phyloP scores from a whole-genome alignment of 2,113 vertebrate species.

The Aptenodytes patagonicus region DNA sequence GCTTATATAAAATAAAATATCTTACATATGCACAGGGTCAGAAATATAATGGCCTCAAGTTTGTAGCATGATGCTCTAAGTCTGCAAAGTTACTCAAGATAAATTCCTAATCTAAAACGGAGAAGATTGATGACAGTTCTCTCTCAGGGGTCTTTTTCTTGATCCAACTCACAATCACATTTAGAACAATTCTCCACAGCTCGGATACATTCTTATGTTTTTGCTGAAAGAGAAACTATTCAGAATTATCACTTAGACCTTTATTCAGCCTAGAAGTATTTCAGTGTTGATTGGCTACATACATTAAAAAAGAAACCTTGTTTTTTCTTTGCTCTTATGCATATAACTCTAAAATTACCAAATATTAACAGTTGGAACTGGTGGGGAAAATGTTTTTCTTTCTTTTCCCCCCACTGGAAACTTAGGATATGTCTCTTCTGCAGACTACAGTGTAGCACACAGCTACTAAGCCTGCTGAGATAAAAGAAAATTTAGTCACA shows the following conservation, averaged over 20 bases:
- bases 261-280: background rate
- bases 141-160: background rate
- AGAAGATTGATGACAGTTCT: background rate
- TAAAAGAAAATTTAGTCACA: background rate
- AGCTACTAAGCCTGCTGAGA: background rate
- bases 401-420: background rate
- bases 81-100: background rate
- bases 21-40: background rate
- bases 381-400: background rate
- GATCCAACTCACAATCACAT: background rate
- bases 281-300: background rate
- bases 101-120: conserved; percentile 1
- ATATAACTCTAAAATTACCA: background rate
- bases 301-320: background rate
- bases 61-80: background rate
- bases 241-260: background rate
- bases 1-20: background rate
- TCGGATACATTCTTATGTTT: background rate
- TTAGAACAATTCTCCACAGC: background rate
- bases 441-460: background rate
- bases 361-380: background rate
- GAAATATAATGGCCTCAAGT: background rate
- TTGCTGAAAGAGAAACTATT: background rate
- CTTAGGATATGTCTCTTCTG: background rate
- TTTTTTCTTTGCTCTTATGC: background rate